phyloP scores from a whole-genome alignment of 2,113 vertebrate genomes.

The Apeltes quadracus region DNA sequence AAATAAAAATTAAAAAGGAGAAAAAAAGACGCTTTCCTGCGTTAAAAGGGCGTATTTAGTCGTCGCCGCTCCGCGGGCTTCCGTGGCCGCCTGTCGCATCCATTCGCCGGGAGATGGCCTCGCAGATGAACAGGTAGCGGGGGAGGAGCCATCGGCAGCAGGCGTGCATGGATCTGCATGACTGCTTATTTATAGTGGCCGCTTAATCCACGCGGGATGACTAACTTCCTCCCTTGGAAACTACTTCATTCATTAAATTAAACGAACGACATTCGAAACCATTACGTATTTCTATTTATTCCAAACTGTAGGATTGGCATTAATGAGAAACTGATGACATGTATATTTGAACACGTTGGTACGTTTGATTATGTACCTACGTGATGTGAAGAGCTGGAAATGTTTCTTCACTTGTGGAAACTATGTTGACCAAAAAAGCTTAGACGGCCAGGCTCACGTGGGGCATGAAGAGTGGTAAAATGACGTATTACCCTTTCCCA shows the following conservation, averaged over 20 bases:
- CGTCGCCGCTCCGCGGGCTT: slow-evolving; percentile 4
- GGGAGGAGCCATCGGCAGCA: slow-evolving; percentile 71
- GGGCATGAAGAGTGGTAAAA: slow-evolving; percentile 6
- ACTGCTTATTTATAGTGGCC: slow-evolving; percentile 69
- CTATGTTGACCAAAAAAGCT: not conserved
- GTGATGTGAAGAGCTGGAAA: not conserved
- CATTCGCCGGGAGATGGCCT: slow-evolving; percentile 69
- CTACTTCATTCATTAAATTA: not conserved
- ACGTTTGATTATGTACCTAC: not conserved
- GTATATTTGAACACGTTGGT: not conserved
- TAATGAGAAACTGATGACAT: not conserved
- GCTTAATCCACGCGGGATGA: slow-evolving; percentile 59
- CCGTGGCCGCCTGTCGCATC: slow-evolving; percentile 63
- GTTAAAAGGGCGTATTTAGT: not conserved
- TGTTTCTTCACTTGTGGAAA: too few relatives aligned
- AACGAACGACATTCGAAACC: not conserved
- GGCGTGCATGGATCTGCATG: slow-evolving; percentile 57
- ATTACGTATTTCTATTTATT: not conserved
- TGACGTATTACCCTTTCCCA: not conserved
- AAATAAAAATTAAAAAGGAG: not conserved
- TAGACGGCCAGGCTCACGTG: not conserved
- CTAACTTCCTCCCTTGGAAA: slow-evolving; percentile 36
- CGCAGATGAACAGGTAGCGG: slow-evolving; percentile 79
- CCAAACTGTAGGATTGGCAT: not conserved
- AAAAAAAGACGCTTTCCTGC: not conserved